Evolutionary conservation across 2,888 invertebrate species (phyloP).

Genomic region (Auanema sp.): DNA sequence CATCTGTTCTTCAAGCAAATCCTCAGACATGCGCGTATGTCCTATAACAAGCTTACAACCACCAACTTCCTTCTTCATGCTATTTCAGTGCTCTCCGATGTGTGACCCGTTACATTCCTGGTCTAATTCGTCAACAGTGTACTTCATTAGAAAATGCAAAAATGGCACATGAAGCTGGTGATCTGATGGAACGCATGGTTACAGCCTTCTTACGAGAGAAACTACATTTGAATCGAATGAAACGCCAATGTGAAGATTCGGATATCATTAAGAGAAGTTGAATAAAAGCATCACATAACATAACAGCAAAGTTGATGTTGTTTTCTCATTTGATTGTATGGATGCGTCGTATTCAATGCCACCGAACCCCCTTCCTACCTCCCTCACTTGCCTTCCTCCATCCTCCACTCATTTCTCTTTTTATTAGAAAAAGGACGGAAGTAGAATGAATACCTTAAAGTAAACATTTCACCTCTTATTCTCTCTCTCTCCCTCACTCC

Average conservation of each 20-base stretch:
- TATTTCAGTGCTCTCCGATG: conserved; percentile 18
- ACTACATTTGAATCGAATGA: conserved; percentile 16
- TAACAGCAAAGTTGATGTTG: too few relatives aligned
- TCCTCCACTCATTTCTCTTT: too few relatives aligned
- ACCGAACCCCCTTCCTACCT: too few relatives aligned
- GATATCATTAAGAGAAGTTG: too few relatives aligned
- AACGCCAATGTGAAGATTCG: conserved; percentile 11
- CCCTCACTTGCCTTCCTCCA: too few relatives aligned
- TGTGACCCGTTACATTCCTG: conserved; percentile 21
- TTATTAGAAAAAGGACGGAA: too few relatives aligned
- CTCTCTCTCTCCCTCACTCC: too few relatives aligned
- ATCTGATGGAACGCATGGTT: conserved; percentile 22
- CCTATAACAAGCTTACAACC: neutral
- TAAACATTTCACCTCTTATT: too few relatives aligned
- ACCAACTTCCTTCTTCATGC: neutral
- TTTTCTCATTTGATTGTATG: too few relatives aligned
- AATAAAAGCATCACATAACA: too few relatives aligned
- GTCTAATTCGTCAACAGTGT: conserved; percentile 17
- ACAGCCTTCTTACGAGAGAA: conserved; percentile 17
- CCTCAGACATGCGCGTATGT: conserved; percentile 18
- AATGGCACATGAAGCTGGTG: conserved; percentile 16
- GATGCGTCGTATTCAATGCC: too few relatives aligned
- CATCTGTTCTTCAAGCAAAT: conserved; percentile 17
- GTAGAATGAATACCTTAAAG: too few relatives aligned
- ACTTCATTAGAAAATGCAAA: conserved; percentile 13